Evolutionary conservation across 2,888 invertebrate species (phyloP), one percentile per base, ranked within the genome.

Genomic region (Pogonocherus hispidulus): DNA sequence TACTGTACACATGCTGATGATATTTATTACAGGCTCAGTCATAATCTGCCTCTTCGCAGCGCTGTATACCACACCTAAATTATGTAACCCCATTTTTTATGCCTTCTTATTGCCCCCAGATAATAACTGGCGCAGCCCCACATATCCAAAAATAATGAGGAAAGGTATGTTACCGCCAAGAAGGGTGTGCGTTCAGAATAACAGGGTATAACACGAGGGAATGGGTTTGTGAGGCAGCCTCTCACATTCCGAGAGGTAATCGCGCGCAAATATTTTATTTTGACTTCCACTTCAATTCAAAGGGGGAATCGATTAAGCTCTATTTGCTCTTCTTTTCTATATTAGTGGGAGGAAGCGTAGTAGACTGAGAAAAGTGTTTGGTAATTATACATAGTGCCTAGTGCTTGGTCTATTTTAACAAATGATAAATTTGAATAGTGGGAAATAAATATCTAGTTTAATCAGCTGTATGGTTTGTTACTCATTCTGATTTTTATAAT

Each of bases 191-290:
- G 8, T n/a, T n/a, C n/a, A n/a, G n/a, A n/a, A n/a, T n/a, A n/a
- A n/a, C n/a, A n/a, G n/a, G n/a, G n/a, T n/a, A n/a, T 18, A 3
- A 27, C 27, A 9, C 52, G 20, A 18, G 27, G 52, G 32, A 52
- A 52, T 52, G 27, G 32, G 52, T 52, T 27, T 32, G 52, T 9
- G 32, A n/a, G 52, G 14, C 52, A 19, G 8, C 41, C 41, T 27
- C 32, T 16, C 32, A 52, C 49, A 22, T 49, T 49, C 18, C 11
- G 16, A 19, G 32, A 16, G 18, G 18, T 32, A 52, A 32, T 18
- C 52, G 16, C 1, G 32, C 32, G 52, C 16, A 19, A 27, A 32
- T 32, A 9, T 16, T 52, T 32, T 52, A 52, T 52, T 52, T 32
- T 52, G 14, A 16, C 14, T 11, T 11, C 4, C 22, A 22, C 22